Base-by-base conservation (phyloP, 2,888 invertebrate genomes). In the Clusia tigrina region DNA sequence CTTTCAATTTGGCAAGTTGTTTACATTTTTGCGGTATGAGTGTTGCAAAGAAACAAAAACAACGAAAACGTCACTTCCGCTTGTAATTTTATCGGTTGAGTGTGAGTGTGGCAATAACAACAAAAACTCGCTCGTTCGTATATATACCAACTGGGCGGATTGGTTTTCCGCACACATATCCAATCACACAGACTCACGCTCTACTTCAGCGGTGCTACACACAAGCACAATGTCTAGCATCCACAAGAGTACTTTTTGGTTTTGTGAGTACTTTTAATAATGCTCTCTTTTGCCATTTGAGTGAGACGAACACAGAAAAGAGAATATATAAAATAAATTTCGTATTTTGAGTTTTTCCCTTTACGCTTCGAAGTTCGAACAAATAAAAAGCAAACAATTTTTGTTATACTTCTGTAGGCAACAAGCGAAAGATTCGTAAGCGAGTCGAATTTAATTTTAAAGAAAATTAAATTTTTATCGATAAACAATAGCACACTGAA, bases 41-140 rank as follows among this genome's bases (percentile, higher is more conserved):
- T 18, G 18, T 6, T 24, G 26, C n/a, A 32, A 32, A 23, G 22
- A 15, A 23, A 57, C 2, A 46, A 52, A 51, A 58, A 37, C 48
- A 32, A 17, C 26, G 18, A 17, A 22, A 32, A 25, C 66, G 68
- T 68, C 68, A 68, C 68, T 68, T 68, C 68, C 68, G 68, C 62
- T 68, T 62, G 18, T 53, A 18, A 37, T 42, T n/a, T 42, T 17
- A 42, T 42, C 12, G 6, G 24, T 58, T 52, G 18, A 20, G 46
- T 48, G 18, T 12, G 54, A 25, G 52, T 12, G n/a, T 59, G 32
- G 32, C 12, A 9, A 12, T 12, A 32, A 5, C 6, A 32, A 32
- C 6, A 32, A 32, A 32, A 32, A 32, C 32, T 32, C 6, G 12
- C 32, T 24, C 12, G 10, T 12, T 52, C 26, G 54, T 54, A 24